Percentiles rank a stretch among this genome's conserved stretches.
Evolutionary conservation across 2,797 vertebrate genomes (phyloP).

Genomic region (Muscicapa comitata): DNA sequence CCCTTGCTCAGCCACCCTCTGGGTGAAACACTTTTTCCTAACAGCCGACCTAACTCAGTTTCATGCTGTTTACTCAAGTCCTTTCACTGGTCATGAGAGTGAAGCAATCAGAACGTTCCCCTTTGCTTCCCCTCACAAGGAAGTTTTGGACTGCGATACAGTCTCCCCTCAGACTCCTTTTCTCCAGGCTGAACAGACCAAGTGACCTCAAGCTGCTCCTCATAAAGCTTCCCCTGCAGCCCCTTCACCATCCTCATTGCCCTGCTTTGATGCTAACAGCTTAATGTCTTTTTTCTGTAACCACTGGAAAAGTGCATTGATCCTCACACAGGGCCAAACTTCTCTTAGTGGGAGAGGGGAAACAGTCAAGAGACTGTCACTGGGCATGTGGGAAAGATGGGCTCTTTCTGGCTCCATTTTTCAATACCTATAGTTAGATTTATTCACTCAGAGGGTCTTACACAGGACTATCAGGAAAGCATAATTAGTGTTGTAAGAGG

Average conservation of each 20-base stretch:
- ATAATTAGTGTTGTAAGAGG: fast-evolving
- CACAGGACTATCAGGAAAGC: neutral
- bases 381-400: neutral
- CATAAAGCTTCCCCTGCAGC: neutral
- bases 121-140: neutral
- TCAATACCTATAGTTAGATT: neutral
- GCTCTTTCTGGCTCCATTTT: neutral
- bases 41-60: neutral
- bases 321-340: neutral
- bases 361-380: neutral
- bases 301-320: neutral
- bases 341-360: neutral
- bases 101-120: neutral
- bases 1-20: neutral
- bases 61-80: neutral
- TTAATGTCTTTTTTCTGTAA: neutral
- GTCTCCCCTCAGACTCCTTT: neutral
- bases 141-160: neutral
- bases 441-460: neutral
- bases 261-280: neutral
- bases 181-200: neutral
- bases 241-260: neutral
- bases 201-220: neutral
- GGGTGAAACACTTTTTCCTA: neutral
- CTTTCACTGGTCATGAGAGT: neutral